These are phyloP conservation scores for Phodopus roborovskii DNA, from an alignment of 2,113 vertebrate genomes.

Conservation along the genomic window DNA sequence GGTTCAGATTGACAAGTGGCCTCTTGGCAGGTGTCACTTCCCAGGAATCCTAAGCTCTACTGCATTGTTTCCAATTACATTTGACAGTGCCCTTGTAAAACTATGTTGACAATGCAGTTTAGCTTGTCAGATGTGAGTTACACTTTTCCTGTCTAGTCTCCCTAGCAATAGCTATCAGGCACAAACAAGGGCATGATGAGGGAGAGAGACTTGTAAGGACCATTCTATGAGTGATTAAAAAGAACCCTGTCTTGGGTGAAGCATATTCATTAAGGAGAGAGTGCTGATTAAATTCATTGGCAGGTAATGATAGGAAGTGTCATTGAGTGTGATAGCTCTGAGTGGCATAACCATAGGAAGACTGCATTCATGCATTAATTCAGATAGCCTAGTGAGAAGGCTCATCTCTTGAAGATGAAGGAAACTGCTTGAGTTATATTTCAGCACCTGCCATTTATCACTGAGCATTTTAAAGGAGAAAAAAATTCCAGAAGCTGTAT, in stretches of 20 bases:
- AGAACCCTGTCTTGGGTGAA: neutral
- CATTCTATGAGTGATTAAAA: neutral
- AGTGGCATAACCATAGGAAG: neutral
- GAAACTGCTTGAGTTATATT: neutral
- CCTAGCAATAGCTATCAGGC: neutral
- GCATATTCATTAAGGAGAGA: neutral
- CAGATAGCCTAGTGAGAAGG: neutral
- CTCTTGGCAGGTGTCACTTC: constrained; percentile 69
- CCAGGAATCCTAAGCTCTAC: constrained; percentile 47
- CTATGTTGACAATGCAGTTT: constrained; percentile 61
- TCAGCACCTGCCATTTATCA: constrained; percentile 34
- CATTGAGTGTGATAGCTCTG: neutral
- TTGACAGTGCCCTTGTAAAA: constrained; percentile 75
- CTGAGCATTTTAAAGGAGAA: neutral
- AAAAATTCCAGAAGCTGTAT: constrained; percentile 20
- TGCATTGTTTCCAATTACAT: constrained; percentile 69
- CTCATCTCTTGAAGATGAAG: neutral
- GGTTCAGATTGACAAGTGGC: constrained; percentile 60
- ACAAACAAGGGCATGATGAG: neutral
- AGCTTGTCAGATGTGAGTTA: constrained; percentile 61
- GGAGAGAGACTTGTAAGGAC: neutral
- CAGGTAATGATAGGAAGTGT: neutral
- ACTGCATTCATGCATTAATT: neutral
- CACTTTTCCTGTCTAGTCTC: neutral
- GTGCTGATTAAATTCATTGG: neutral